These are phyloP conservation scores for Cynocephalus volans DNA, from an alignment of 2,113 vertebrate genomes.

Conservation along the genomic window DNA sequence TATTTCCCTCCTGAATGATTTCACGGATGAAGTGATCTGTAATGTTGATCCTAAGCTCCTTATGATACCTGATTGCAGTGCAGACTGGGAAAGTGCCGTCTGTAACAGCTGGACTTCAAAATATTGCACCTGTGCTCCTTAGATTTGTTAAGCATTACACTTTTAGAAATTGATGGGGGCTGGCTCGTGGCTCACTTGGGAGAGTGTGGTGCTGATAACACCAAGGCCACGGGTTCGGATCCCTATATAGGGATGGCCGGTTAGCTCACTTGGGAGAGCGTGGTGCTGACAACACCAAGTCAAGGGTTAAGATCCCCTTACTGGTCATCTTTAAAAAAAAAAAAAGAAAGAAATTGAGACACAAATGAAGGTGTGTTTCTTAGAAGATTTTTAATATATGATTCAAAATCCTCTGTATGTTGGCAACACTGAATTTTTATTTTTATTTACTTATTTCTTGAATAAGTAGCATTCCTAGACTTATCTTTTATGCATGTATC, in stretches of 20 bases:
- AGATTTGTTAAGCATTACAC: neutral
- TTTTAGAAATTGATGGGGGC: neutral
- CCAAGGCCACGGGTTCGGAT: too few relatives aligned
- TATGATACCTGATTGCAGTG: neutral
- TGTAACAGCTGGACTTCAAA: neutral
- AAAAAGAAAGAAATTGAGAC: neutral
- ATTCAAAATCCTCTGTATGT: neutral
- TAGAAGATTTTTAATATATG: neutral
- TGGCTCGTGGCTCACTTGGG: too few relatives aligned
- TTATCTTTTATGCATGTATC: neutral
- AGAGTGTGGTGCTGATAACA: too few relatives aligned
- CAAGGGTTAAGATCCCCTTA: too few relatives aligned
- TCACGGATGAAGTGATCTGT: neutral
- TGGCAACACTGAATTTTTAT: neutral
- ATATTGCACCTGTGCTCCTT: neutral
- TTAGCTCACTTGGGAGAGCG: too few relatives aligned
- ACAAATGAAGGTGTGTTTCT: neutral
- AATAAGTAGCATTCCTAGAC: neutral
- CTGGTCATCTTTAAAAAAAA: too few relatives aligned
- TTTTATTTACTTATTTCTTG: neutral
- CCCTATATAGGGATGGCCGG: too few relatives aligned
- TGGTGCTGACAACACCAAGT: too few relatives aligned
- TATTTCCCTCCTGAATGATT: neutral
- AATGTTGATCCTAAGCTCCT: neutral
- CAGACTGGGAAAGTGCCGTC: neutral